Base-by-base conservation (phyloP, 1,140 invertebrate genomes). In the Venturia canescens region DNA sequence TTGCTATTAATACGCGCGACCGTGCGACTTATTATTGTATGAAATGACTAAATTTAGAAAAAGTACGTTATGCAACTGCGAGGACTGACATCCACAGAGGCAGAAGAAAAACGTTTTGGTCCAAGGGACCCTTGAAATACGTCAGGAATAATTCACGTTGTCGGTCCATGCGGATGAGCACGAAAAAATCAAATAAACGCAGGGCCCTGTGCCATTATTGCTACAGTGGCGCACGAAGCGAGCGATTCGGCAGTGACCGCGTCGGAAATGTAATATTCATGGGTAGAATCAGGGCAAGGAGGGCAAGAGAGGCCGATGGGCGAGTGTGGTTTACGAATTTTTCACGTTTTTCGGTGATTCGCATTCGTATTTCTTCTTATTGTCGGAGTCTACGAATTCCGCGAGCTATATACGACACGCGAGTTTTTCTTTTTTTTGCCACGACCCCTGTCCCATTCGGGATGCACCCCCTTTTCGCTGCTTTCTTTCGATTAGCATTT, bases 401-500 rank as follows among this genome's bases (percentile, higher is more conserved):
- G 60, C 26, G 26, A 11, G 18, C n/a, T 57, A 63, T 63, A 63
- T 63, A 63, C 15, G n/a, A n/a, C n/a, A 27, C 23, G 26, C 21
- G 16, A 23, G 4, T 57, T 57, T 21, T 57, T 57, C 1, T 57
- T 21, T 23, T 21, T 57, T 23, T 53, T 53, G n/a, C 50, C 16
- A 18, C 50, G 15, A 53, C 50, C 15, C 60, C 60, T 63, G 21
- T 63, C 9, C 38, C 34, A 71, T 71, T 48, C 69, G 38, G 38
- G 11, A 44, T 38, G 18, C 69, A 48, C 21, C 21, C 69, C 38
- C 29, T 44, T 69, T 69, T 69, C 67, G 31, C 16, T 69, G 67
- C 67, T 71, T 44, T 71, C 38, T 71, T 71, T 71, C 69, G 34
- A 71, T 71, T 71, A 44, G 31, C 69, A 71, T 71, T 71, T 71